Evolutionary conservation across 2,888 invertebrate species (phyloP), one percentile per base, ranked within the genome.

Genomic region (Stramonita haemastoma): DNA sequence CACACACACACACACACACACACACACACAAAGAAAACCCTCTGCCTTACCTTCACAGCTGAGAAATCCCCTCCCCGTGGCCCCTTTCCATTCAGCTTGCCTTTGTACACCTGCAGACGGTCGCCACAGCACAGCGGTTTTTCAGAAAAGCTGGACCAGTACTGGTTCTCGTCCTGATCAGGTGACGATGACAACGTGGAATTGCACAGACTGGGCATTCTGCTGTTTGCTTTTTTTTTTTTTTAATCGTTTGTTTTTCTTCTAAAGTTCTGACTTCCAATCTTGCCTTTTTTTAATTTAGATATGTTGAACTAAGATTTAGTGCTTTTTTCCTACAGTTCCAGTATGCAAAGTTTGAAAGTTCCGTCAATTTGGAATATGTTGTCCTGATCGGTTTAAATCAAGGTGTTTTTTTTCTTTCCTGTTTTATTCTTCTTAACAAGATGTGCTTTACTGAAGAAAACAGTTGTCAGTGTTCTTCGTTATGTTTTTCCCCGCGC

Each of bases 91-190:
- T 90, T 90, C 26, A 91, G 91, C 32, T 89, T 90, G 26, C 91
- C 91, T n/a, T 88, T 88, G 89, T 90, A 91, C 13, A 91, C 87
- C n/a, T 90, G 87, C 85, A 89, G 89, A 4, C 90, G 83, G 13
- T 88, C 79, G 70, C 90, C 91, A 73, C 88, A 84, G 66, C 85
- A 66, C 73, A 89, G 90, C 17, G 90, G 89, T 19, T 79, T 60
- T 56, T 89, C 89, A 34, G 87, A 89, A 46, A 91, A 91, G 83
- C 90, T 90, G 77, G 91, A 89, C 89, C 90, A 90, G 87, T 90
- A 90, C 70, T 83, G 79, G 79, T 84, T 66, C n/a, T 89, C 90
- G 81, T 89, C 83, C 26, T n/a, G 46, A 86, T 91, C 91, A 1
- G 91, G 90, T 1, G 88, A 89, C 8, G 90, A 89, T 17, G 89